Evolutionary conservation across 2,797 vertebrate species (phyloP).

Genomic region (Onychomys leucogaster): DNA sequence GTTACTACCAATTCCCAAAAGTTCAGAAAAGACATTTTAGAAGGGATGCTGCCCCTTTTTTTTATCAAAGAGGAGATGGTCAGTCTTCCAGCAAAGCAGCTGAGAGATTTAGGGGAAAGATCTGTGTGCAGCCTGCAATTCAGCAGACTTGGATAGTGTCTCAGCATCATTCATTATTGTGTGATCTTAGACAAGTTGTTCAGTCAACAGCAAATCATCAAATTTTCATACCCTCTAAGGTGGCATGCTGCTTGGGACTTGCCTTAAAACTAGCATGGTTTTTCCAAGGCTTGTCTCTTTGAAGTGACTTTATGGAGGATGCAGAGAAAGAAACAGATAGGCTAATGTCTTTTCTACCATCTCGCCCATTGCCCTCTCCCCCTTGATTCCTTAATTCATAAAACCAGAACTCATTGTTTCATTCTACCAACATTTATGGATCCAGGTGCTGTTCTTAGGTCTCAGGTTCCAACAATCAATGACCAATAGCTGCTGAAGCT

Average conservation of each 20-base stretch:
- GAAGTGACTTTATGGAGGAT: neutral
- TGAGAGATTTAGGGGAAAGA: neutral
- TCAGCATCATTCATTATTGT: constrained; percentile 1
- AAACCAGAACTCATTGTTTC: constrained; percentile 31
- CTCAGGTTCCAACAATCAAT: constrained; percentile 13
- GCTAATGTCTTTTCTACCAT: neutral
- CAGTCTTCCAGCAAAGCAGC: neutral
- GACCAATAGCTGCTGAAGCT: neutral
- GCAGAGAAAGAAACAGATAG: neutral
- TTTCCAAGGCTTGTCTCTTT: constrained; percentile 25
- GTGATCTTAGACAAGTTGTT: neutral
- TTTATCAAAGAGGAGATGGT: neutral
- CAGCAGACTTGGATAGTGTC: neutral
- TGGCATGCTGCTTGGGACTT: constrained; percentile 18
- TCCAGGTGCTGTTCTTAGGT: neutral
- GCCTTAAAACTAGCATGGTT: neutral
- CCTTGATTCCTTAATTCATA: neutral
- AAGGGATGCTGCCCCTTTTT: constrained; percentile 37
- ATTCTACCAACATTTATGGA: constrained; percentile 4
- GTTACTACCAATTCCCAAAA: neutral
- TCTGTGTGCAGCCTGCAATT: neutral
- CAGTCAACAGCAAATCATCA: neutral
- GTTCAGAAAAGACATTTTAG: constrained; percentile 34
- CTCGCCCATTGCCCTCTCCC: neutral
- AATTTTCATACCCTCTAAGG: constrained; percentile 18